phyloP scores from a whole-genome alignment of 2,113 vertebrate genomes.

The Microcebus tavaratra region DNA sequence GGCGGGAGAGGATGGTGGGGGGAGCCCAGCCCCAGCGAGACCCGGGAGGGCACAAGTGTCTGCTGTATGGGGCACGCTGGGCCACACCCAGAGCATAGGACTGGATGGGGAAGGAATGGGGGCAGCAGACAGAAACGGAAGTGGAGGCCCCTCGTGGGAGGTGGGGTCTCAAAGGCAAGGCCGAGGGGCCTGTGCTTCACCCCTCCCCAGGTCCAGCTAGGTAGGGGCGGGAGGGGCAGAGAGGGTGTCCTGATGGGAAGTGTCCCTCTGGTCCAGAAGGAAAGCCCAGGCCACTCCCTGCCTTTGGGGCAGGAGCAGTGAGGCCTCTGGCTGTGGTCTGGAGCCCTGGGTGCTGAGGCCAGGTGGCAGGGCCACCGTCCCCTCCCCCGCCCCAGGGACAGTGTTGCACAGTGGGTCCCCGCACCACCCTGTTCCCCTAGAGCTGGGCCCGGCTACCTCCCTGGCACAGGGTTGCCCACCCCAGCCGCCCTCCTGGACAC shows the following conservation, averaged over 20 bases:
- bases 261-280: not conserved
- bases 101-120: not conserved
- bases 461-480: not conserved
- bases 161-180: not conserved
- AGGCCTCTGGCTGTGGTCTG: not conserved
- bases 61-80: accelerated
- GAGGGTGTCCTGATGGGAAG: accelerated
- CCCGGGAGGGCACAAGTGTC: not conserved
- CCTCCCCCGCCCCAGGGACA: not conserved
- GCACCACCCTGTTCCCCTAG: accelerated
- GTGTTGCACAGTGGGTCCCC: not conserved
- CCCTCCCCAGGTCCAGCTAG: no score
- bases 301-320: not conserved
- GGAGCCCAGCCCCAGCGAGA: not conserved
- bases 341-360: not conserved
- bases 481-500: accelerated
- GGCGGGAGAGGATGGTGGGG: accelerated
- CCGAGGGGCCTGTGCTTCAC: not conserved
- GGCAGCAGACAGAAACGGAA: accelerated
- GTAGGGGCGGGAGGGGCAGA: no score
- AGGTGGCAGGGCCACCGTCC: not conserved
- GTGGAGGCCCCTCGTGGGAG: accelerated
- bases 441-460: not conserved
- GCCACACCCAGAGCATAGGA: not conserved
- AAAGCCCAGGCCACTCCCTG: no score